Evolutionary conservation across 2,888 invertebrate genomes (phyloP).

Genomic region (Drosophila stalkeri): DNA sequence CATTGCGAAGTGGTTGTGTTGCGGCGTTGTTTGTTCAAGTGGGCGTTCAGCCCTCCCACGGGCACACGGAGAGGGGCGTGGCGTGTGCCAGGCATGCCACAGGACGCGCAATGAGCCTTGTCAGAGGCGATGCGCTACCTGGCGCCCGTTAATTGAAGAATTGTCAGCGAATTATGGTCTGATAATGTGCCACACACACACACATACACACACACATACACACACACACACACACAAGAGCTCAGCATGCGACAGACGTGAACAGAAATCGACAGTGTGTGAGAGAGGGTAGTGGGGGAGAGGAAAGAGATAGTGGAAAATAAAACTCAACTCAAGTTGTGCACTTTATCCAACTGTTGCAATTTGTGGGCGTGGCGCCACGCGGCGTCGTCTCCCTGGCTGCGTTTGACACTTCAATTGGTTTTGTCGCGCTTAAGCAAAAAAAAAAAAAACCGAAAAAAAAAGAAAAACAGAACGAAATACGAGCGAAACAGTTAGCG

Average conservation of each 20-base stretch:
- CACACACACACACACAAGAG: slow-evolving; percentile 33
- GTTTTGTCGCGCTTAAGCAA: slow-evolving; percentile 56
- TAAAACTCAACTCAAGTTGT: slow-evolving; percentile 47
- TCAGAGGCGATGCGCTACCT: slow-evolving; percentile 41
- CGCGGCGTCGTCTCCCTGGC: slow-evolving; percentile 60
- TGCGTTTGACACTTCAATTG: slow-evolving; percentile 77
- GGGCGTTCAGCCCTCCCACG: background rate
- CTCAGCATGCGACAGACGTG: slow-evolving; percentile 17
- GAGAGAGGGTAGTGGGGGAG: no score
- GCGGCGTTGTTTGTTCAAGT: background rate
- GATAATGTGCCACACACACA: slow-evolving; percentile 54
- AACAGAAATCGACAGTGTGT: background rate
- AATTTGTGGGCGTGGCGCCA: slow-evolving; percentile 69
- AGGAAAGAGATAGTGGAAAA: no score
- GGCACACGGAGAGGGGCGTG: background rate
- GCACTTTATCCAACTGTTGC: slow-evolving; percentile 74
- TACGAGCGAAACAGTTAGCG: slow-evolving; percentile 23
- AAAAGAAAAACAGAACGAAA: slow-evolving; percentile 10
- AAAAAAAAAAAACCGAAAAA: slow-evolving; percentile 13
- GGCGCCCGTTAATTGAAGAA: slow-evolving; percentile 64
- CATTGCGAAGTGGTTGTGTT: slow-evolving; percentile 32
- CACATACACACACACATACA: slow-evolving; percentile 28
- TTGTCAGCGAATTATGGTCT: slow-evolving; percentile 73
- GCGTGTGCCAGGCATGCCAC: background rate
- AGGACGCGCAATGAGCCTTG: slow-evolving; percentile 61